Base-by-base conservation (phyloP, 2,113 vertebrate genomes). In the human region DNA sequence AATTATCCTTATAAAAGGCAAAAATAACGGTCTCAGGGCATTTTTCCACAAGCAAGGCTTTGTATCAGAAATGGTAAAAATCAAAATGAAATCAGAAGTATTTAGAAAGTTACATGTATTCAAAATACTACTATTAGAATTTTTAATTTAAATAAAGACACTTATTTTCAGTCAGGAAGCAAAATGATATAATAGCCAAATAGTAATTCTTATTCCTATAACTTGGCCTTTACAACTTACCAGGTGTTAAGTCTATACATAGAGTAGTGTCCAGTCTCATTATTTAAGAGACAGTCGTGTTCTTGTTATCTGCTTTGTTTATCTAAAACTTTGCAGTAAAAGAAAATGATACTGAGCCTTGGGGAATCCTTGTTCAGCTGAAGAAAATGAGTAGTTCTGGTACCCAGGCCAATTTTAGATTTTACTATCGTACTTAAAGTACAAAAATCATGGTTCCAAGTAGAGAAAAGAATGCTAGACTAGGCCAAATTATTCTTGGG, bases 1-100 rank as follows among this genome's bases (percentile, higher is more conserved):
- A 89, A 92, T 84, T 93, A 88, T 73, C 72, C 25, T 97, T 75
- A 79, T 55, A 82, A 95, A 96, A 81, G 48, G 17, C 27, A 95
- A 96, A 96, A 92, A 72, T 57, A 90, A 90, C 94, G 17, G 40
- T 80, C 76, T 97, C 16, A 1, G 52, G 89, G 68, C 50, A 90
- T 82, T 82, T 86, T 93, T 48, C 48, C 43, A 68, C 48, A 96
- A 84, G 76, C 16, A 59, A 93, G 35, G 8, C 57, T 92, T 92
- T 93, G 20, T 84, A 40, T 45, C n/a, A 80, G 43, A 89, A 92
- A 92, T 57, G 91, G 6, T 79, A 88, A 94, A 94, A 89, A 84
- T 91, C 4, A 78, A 96, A 95, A 83, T 55, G 68, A 96, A 96
- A 83, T 64, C 35, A 68, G 66, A 90, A 92, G 13, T 86, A 55